Evolutionary conservation across 1,140 invertebrate genomes (phyloP), one percentile per base, ranked within the genome.

Genomic region (Drosophila sulfurigaster): DNA sequence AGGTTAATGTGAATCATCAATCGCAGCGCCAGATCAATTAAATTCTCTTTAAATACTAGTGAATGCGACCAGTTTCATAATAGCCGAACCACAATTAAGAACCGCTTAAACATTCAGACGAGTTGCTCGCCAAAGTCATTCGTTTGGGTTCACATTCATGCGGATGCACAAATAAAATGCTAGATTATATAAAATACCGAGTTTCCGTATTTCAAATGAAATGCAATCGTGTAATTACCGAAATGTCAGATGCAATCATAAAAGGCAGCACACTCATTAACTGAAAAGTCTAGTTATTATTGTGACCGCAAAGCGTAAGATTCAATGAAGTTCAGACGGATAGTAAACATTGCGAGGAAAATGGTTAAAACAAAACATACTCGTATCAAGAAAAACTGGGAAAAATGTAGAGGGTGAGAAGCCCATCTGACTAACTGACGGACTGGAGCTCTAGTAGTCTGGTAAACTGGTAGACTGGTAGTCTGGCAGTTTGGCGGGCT

Each of bases 171-270:
- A 64, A 78, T 70, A 76, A 66, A 81, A 65, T 43, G 66, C 52
- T 68, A 59, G 65, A 79, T 82, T 70, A 82, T 79, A 82, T 88
- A n/a, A 58, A 75, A 70, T 65, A 45, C 57, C 52, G n/a, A 32
- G 35, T 10, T 10, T 3, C 8, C 8, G 30, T 32, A 59, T 38
- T 77, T 65, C 72, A 80, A 87, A 80, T 83, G 80, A 88, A 82
- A 82, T 73, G 73, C 52, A 76, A 72, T 66, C 74, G 65, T 83
- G 72, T 89, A 83, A 87, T 89, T 87, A 87, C 83, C 85, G 49
- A 88, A 56, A 73, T 58, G 54, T 58, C 51, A 64, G 67, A 25
- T 25, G 20, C 20, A 3, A 25, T 48, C 11, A 75, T 78, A 74
- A 75, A 71, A 65, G 67, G 49, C 64, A 57, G 67, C 57, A 46